Percentiles rank a stretch among this genome's conserved stretches.
Conservation (phyloP, 2,797 vertebrate species). For the Eulemur albifrons region DNA sequence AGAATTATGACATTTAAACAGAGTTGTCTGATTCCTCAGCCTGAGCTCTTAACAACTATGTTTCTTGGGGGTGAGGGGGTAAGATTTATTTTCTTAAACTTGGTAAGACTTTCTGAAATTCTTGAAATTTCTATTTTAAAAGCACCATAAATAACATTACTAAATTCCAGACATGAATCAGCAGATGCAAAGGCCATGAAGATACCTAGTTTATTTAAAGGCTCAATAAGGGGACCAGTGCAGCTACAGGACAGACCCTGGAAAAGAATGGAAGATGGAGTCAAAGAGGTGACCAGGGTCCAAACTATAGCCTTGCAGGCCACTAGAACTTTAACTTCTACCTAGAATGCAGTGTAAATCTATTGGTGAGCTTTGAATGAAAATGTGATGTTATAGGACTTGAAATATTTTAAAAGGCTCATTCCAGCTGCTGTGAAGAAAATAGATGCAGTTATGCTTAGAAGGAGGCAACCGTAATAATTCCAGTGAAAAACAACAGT, state of each 20-base stretch:
- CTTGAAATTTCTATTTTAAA: background rate
- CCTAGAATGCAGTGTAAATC: background rate
- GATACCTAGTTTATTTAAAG: background rate
- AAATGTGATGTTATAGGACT: background rate
- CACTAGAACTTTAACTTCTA: background rate
- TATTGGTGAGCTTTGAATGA: background rate
- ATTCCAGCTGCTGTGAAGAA: background rate
- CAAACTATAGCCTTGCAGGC: background rate
- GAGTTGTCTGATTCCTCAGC: background rate
- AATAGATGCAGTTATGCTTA: background rate
- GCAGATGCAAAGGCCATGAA: background rate
- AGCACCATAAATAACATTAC: background rate
- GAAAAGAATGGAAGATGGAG: background rate
- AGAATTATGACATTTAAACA: slow-evolving; percentile 15
- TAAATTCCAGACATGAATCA: slow-evolving; percentile 10
- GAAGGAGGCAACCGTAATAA: background rate
- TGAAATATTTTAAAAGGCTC: background rate
- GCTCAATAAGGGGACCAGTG: background rate
- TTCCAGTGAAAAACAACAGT: slow-evolving; percentile 6
- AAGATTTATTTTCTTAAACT: background rate
- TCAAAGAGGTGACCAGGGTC: background rate
- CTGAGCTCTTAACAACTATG: background rate
- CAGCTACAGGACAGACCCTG: background rate
- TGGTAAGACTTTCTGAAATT: slow-evolving; percentile 4
- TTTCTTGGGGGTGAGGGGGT: background rate